Evolutionary conservation across 2,888 invertebrate species (phyloP), one percentile per base, ranked within the genome.

Genomic region (Chloroclysta siterata): DNA sequence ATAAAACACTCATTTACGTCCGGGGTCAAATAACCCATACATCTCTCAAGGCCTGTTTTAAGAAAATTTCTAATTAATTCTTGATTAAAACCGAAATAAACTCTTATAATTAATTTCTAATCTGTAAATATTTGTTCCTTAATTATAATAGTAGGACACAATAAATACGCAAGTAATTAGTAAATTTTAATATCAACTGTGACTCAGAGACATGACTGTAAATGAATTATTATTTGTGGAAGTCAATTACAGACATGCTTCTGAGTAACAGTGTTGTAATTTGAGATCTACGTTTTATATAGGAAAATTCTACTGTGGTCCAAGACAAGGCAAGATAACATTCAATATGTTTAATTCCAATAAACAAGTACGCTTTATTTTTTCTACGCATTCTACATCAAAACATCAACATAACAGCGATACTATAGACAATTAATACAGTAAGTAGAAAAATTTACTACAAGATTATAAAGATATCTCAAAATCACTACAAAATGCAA

Each of bases 281-380:
- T 50, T 57, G 48, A 66, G 66, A 63, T 60, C 63, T 63, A 61
- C 42, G 53, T 62, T 54, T 62, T 53, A 36, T 53, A 64, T 44
- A 54, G 56, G 62, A 53, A 54, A 60, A 51, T 14, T 55, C 69
- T 68, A 71, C 60, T 59, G 72, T 79, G 77, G 77, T 78, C 80
- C 77, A 65, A 72, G 65, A 72, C 56, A 74, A 76, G 81, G 82
- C 83, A 80, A 83, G 81, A 81, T 71, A 53, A 72, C 48, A 68
- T 64, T 73, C 78, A 78, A 75, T 78, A 79, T 75, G 66, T 70
- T 71, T 54, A 56, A 65, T 69, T 66, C 63, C 66, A 73, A 57
- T 66, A 60, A 62, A 33, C 33, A 55, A 28, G 22, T 48, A 47
- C 33, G 28, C 28, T 51, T 42, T 54, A 54, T 51, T 54, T 66